Evolutionary conservation across 2,113 vertebrate species (phyloP).

Genomic region (Actinemys pallida): DNA sequence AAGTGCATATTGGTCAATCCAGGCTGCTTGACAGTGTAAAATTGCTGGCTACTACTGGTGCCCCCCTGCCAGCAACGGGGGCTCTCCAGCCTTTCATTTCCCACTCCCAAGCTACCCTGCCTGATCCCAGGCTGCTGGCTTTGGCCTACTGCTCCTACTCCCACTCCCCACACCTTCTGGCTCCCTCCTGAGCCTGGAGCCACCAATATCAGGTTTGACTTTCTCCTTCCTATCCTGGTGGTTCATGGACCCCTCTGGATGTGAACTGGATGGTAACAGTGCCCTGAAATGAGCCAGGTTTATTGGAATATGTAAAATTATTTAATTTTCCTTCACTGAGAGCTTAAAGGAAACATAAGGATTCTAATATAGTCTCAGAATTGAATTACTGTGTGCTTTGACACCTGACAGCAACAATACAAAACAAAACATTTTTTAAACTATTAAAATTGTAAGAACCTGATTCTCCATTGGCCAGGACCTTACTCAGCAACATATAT

Average conservation of each 20-base stretch:
- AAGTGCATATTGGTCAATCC: neutral
- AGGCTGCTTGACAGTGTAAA: neutral
- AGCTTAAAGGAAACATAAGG: neutral
- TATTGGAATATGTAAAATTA: neutral
- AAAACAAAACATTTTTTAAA: neutral
- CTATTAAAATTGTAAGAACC: neutral
- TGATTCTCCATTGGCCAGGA: constrained; percentile 27
- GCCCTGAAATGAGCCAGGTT: neutral
- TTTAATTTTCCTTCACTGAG: neutral
- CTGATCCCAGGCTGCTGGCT: neutral
- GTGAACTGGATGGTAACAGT: neutral
- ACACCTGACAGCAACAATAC: constrained; percentile 50
- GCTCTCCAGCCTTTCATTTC: neutral
- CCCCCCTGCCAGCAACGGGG: neutral
- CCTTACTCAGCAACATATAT: neutral
- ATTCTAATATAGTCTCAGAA: neutral
- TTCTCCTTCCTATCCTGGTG: neutral
- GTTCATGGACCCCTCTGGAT: neutral
- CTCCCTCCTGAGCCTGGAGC: too few species aligned
- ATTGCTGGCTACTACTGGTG: neutral
- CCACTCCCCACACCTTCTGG: neutral
- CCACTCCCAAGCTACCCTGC: neutral
- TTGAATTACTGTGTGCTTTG: constrained; percentile 52
- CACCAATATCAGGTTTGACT: neutral
- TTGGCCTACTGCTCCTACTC: neutral